Conservation (phyloP, 1,140 invertebrate species). For the Ganaspis sp. region DNA sequence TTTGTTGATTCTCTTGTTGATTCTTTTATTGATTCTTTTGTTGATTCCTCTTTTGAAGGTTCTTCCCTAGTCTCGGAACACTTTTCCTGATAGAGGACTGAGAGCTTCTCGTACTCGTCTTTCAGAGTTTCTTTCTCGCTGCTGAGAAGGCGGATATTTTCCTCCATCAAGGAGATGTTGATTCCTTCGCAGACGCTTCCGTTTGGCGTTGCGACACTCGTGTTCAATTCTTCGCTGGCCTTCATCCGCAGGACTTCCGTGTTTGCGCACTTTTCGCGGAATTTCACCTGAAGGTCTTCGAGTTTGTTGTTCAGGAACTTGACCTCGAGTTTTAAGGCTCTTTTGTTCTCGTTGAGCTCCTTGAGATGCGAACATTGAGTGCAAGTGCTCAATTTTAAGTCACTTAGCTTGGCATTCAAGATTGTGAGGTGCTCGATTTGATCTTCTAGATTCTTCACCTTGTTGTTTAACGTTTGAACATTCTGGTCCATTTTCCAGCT, state of each 20-base stretch:
- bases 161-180: conserved; percentile 56
- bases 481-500: conserved; percentile 33
- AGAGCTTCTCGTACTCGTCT: conserved; percentile 48
- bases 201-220: conserved; percentile 52
- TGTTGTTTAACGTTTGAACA: conserved; percentile 44
- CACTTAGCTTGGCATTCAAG: conserved; percentile 58
- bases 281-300: conserved; percentile 58
- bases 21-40: no score
- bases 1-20: no score
- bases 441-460: conserved; percentile 45
- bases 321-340: conserved; percentile 58
- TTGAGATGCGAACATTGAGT: conserved; percentile 56
- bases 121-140: conserved; percentile 55
- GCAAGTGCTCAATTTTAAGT: conserved; percentile 58
- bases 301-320: conserved; percentile 58
- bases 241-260: conserved; percentile 55
- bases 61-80: no score
- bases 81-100: conserved; percentile 51
- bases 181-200: conserved; percentile 41
- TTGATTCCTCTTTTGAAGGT: conserved; percentile 60
- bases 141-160: conserved; percentile 50
- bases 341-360: conserved; percentile 55
- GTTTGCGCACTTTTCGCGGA: conserved; percentile 53
- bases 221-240: conserved; percentile 57
- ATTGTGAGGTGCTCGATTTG: conserved; percentile 46